Conservation (phyloP, 2,797 vertebrate genomes). For the Phaenicophaeus curvirostris region DNA sequence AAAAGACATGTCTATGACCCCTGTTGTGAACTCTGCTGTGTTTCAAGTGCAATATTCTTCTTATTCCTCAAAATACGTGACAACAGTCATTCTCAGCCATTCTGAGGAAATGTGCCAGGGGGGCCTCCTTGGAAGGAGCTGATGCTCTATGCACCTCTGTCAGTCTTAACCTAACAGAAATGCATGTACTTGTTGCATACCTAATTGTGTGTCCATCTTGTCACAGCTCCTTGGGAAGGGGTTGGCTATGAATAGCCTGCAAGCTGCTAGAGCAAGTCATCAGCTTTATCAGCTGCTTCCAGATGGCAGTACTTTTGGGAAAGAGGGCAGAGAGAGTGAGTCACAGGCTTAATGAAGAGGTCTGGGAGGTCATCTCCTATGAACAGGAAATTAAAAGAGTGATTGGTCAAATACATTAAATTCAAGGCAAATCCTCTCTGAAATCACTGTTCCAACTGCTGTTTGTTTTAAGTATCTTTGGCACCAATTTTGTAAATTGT, state of each 20-base stretch:
- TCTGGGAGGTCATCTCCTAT: not conserved
- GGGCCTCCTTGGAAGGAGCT: not conserved
- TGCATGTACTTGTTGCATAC: accelerated
- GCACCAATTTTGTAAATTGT: not conserved
- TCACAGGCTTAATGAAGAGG: not conserved
- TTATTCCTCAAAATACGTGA: not conserved
- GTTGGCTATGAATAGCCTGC: not conserved
- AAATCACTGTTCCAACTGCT: not conserved
- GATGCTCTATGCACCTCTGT: accelerated
- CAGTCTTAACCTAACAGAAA: not conserved
- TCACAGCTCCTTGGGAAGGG: not conserved
- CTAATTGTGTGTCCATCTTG: not conserved
- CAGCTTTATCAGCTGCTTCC: not conserved
- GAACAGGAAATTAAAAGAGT: not conserved
- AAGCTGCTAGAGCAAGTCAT: not conserved
- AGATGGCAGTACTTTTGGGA: not conserved
- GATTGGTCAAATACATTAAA: not conserved
- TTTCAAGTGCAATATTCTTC: not conserved
- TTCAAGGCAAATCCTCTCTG: not conserved
- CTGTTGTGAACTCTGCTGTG: not conserved
- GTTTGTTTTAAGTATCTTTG: not conserved
- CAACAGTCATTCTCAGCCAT: not conserved
- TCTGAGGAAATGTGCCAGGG: not conserved
- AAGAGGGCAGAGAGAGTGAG: not conserved
- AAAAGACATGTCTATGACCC: not conserved